These are phyloP conservation scores for Boleophthalmus pectinirostris DNA, from an alignment of 2,113 vertebrate genomes.

Conservation along the genomic window DNA sequence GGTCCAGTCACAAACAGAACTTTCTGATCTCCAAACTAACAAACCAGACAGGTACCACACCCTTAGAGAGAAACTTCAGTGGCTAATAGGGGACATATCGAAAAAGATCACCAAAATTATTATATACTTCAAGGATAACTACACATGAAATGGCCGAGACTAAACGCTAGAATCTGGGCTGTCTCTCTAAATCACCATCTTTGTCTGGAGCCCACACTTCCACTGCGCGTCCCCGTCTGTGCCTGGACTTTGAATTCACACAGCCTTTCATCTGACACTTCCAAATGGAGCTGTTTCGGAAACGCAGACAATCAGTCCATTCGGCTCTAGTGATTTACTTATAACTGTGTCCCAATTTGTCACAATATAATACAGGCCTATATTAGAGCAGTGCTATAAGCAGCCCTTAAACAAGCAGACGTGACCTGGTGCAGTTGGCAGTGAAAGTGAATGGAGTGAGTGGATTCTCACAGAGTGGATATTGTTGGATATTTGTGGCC, in stretches of 20 bases:
- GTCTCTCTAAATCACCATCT: slow-evolving; percentile 23
- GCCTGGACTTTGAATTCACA: slow-evolving; percentile 16
- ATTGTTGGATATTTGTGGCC: slow-evolving; percentile 13
- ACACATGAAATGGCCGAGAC: slow-evolving; percentile 9
- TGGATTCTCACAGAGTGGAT: neutral
- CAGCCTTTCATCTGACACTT: slow-evolving; percentile 8
- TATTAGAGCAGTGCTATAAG: neutral
- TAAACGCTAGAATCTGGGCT: slow-evolving; percentile 12
- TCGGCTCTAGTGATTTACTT: neutral
- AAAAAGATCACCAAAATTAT: slow-evolving; percentile 12
- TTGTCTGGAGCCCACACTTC: slow-evolving; percentile 18
- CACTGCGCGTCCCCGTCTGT: slow-evolving; percentile 1
- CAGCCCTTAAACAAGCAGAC: neutral
- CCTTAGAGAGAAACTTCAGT: neutral
- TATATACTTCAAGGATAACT: slow-evolving; percentile 21
- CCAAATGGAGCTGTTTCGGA: slow-evolving; percentile 12
- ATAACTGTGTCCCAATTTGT: slow-evolving; percentile 6
- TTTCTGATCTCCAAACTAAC: neutral
- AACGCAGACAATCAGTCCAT: neutral
- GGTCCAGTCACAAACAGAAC: neutral
- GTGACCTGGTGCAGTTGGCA: neutral
- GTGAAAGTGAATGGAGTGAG: neutral
- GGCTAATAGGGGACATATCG: neutral
- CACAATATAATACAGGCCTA: neutral
- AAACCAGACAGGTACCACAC: neutral